Conservation (phyloP, 2,888 invertebrate genomes). For the Acronicta aceris region DNA sequence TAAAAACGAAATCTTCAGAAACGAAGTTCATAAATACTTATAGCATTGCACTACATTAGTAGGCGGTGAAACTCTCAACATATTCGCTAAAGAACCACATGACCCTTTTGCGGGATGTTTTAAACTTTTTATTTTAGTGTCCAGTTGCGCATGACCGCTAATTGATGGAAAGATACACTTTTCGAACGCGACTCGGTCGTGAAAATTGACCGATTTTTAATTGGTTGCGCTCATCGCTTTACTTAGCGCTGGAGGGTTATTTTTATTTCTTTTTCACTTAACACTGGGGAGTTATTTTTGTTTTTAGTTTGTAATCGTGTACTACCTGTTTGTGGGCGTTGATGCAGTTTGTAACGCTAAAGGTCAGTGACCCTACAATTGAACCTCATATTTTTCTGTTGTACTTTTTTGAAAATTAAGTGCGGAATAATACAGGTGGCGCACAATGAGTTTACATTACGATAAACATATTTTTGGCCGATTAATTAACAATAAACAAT, state of each 20-base stretch:
- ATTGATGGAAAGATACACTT: constrained; percentile 32
- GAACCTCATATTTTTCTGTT: too few relatives aligned
- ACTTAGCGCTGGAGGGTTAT: background rate
- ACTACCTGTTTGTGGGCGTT: background rate
- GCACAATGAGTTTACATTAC: too few relatives aligned
- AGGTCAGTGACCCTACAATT: background rate
- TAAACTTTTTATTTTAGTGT: constrained; percentile 23
- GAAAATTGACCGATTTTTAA: constrained; percentile 58
- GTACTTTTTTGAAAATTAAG: too few relatives aligned
- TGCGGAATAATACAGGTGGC: too few relatives aligned
- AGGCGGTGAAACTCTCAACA: background rate
- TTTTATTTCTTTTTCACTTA: background rate
- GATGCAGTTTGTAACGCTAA: background rate
- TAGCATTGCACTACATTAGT: background rate
- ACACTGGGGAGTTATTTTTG: background rate
- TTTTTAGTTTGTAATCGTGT: background rate
- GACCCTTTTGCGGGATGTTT: background rate
- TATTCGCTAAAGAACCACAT: background rate
- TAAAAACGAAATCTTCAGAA: too few relatives aligned
- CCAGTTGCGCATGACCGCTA: constrained; percentile 38
- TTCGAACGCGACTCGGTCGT: constrained; percentile 24
- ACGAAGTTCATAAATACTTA: too few relatives aligned
- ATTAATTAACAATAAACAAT: too few relatives aligned
- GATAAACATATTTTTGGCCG: too few relatives aligned
- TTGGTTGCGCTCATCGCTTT: constrained; percentile 41